Evolutionary conservation across 1,140 invertebrate species (phyloP), one percentile per base, ranked within the genome.

Genomic region (Chrysomallon squamiferum): DNA sequence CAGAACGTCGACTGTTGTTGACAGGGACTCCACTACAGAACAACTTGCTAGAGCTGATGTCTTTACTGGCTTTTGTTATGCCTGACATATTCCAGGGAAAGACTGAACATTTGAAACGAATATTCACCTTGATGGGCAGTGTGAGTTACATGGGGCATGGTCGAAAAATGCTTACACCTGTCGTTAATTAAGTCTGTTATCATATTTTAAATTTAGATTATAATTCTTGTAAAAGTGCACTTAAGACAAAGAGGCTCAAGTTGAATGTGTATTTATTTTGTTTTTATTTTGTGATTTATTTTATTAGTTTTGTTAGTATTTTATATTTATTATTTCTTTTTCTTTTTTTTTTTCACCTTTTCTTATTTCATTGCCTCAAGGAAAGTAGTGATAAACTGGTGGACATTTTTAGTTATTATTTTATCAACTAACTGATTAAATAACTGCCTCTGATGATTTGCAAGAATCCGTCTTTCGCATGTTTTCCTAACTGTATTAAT

Each of bases 1-100:
- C 93, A 3, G 89, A 90, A 74, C 90, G 92, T 83, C 88, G 94
- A 38, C 89, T 97, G 29, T 84, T 97, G 15, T 83, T 97, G 32
- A 97, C 95, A 0, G 95, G 95, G 9, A 97, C 95, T 0, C 95
- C 95, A 0, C 82, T 98, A 9, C 96, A 99, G 87, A 99, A 99
- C 85, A 98, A 97, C 87, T 87, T 99, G 54, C 81, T 98, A 35
- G 96, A 98, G 87, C 86, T 98, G 45, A 97, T 98, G 91, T 98
- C 95, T 0, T 86, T 98, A 7, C 86, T 98, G 7, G 93, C 94
- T 74, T 98, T 98, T 86, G 93, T 96, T 7, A 97, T 98, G 95
- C 95, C 96, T 1, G 90, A 95, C 65, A 91, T 98, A 80, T 98
- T 98, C 87, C 90, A 90, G 45, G 91, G 91, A 5, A 96, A 95